A percentile compares a stretch with the other conserved stretches of the same genome.
Conservation (phyloP, 2,797 vertebrate species). For the Florisuga fusca region DNA sequence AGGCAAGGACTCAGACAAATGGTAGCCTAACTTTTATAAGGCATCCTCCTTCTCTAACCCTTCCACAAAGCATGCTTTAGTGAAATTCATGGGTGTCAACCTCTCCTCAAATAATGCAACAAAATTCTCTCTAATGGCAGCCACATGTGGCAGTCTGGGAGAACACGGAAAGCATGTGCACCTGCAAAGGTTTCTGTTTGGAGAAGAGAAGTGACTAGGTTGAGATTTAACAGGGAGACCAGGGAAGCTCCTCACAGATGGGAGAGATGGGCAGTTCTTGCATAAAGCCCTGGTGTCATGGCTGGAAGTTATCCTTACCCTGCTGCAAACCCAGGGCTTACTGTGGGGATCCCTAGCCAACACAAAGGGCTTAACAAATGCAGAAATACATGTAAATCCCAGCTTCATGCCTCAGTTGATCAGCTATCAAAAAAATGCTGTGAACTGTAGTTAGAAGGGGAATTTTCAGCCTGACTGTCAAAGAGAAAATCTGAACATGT, state of each 20-base stretch:
- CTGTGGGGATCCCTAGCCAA: not conserved
- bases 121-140: not conserved
- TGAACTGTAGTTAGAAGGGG: not conserved
- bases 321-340: not conserved
- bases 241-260: not conserved
- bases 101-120: not conserved
- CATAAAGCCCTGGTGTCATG: not conserved
- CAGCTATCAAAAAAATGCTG: not conserved
- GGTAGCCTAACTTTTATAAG: not conserved
- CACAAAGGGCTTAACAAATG: not conserved
- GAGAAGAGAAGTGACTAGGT: not conserved
- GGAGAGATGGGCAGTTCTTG: not conserved
- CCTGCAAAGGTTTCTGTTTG: not conserved
- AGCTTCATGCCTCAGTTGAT: not conserved
- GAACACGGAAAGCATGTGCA: not conserved
- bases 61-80: not conserved
- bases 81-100: not conserved
- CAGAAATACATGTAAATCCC: not conserved
- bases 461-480: not conserved
- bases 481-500: not conserved
- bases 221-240: not conserved
- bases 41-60: not conserved
- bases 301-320: not conserved
- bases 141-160: fast-evolving
- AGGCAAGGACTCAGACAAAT: not conserved